phyloP scores from a whole-genome alignment of 2,113 vertebrate species.

The Oreochromis aureus region DNA sequence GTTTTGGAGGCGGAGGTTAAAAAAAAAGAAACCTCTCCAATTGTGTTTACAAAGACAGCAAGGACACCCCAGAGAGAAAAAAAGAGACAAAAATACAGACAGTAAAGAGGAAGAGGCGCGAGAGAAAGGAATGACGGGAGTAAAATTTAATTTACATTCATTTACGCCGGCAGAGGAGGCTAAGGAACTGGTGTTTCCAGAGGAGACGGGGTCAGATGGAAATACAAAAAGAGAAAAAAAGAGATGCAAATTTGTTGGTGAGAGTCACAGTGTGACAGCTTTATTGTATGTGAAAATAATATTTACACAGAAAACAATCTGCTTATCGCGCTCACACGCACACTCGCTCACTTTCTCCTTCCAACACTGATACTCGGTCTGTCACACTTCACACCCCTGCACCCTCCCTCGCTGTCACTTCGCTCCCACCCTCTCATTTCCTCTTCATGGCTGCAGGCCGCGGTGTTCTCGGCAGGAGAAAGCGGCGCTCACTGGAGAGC shows the following conservation, averaged over 20 bases:
- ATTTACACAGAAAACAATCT: constrained; percentile 70
- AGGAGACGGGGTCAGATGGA: background rate
- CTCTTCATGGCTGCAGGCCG: constrained; percentile 38
- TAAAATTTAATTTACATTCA: constrained; percentile 50
- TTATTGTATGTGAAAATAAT: constrained; percentile 66
- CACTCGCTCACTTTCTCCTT: background rate
- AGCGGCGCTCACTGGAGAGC: constrained; percentile 65
- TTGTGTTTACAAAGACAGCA: constrained; percentile 48
- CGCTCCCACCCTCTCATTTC: constrained; percentile 61
- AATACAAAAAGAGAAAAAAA: constrained; percentile 23
- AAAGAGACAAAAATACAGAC: background rate
- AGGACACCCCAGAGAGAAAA: constrained; percentile 27
- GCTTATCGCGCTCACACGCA: constrained; percentile 10
- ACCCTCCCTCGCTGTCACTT: constrained; percentile 45
- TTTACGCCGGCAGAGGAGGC: constrained; percentile 10
- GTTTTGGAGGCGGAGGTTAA: constrained; percentile 9
- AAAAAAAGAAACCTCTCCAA: constrained; percentile 25
- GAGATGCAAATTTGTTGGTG: constrained; percentile 41
- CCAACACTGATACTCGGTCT: constrained; percentile 30
- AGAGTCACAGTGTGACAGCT: constrained; percentile 54
- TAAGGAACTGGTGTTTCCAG: constrained; percentile 36
- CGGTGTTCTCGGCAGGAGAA: constrained; percentile 22
- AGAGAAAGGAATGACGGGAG: background rate
- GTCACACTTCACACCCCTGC: constrained; percentile 53
- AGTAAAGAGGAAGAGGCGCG: background rate